Conservation (phyloP, 2,113 vertebrate species). For the Psettodes erumei region DNA sequence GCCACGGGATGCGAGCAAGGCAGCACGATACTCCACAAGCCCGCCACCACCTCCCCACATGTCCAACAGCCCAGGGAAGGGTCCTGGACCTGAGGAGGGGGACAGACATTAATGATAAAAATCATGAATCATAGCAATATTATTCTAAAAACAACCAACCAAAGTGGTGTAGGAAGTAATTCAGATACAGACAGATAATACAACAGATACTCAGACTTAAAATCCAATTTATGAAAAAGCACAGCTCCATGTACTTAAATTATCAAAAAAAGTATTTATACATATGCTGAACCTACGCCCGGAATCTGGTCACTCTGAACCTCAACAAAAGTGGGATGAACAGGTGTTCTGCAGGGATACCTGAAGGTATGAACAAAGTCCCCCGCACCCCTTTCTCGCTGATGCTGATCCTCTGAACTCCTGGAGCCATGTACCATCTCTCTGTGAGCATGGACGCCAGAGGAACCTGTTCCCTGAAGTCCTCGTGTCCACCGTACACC, state of each 20-base stretch:
- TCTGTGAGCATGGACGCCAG: constrained; percentile 71
- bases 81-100: constrained; percentile 77
- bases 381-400: constrained; percentile 64
- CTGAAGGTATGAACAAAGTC: constrained; percentile 81
- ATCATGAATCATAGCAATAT: neutral
- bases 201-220: no score
- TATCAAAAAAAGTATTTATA: no score
- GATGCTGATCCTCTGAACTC: constrained; percentile 70
- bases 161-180: no score
- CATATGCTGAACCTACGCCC: no score
- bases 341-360: constrained; percentile 45
- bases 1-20: constrained; percentile 79
- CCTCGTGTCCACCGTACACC: constrained; percentile 68
- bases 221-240: no score
- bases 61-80: constrained; percentile 81
- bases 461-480: constrained; percentile 60
- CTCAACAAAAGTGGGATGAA: neutral
- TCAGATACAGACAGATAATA: no score
- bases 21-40: constrained; percentile 79
- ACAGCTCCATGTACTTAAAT: no score
- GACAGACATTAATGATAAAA: neutral
- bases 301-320: no score
- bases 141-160: no score
- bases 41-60: constrained; percentile 84
- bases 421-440: constrained; percentile 82